These are phyloP conservation scores for Parapristionchus giblindavisi DNA, from an alignment of 2,888 invertebrate species.

Conservation along the genomic window DNA sequence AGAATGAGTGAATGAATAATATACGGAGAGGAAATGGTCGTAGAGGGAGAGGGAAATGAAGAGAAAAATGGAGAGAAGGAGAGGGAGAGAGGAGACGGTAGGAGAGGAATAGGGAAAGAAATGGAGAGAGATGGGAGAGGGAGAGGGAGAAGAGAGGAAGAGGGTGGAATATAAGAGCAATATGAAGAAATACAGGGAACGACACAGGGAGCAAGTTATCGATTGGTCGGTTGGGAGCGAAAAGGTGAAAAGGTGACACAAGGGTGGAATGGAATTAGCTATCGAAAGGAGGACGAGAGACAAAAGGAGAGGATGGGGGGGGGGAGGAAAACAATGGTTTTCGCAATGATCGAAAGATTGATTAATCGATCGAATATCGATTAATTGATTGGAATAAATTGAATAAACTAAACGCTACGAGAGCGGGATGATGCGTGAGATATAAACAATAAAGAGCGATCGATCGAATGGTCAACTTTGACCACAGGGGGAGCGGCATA, in stretches of 20 bases:
- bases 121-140: neutral
- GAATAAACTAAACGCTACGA: too few relatives aligned
- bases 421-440: too few relatives aligned
- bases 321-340: neutral
- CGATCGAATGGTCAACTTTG: too few relatives aligned
- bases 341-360: too few relatives aligned
- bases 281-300: too few relatives aligned
- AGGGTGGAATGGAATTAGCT: neutral
- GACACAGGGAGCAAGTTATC: neutral
- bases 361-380: too few relatives aligned
- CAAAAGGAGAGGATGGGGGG: neutral
- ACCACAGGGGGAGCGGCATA: too few relatives aligned
- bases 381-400: too few relatives aligned
- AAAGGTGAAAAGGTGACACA: neutral
- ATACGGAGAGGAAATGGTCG: neutral
- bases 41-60: slow-evolving; percentile 16
- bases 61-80: neutral
- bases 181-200: neutral
- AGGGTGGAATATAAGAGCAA: neutral
- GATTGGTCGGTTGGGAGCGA: slow-evolving; percentile 8
- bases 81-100: neutral
- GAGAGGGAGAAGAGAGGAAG: neutral
- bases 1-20: neutral
- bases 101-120: slow-evolving; percentile 6
- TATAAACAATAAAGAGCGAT: too few relatives aligned